Conservation (phyloP, 2,797 vertebrate genomes). For the Nannoperca obscura region DNA sequence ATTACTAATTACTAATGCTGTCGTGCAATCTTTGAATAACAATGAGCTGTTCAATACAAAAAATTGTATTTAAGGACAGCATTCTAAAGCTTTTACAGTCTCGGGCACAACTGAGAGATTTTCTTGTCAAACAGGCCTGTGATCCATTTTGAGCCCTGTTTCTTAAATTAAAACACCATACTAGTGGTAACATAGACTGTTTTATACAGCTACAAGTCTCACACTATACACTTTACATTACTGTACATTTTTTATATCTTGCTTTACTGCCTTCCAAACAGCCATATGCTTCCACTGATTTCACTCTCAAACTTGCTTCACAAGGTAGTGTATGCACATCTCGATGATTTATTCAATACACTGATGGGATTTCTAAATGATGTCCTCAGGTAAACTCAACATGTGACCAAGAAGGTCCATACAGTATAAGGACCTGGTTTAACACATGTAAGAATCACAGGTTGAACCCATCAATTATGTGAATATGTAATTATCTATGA, state of each 20-base stretch:
- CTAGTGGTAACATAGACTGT: neutral
- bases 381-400: neutral
- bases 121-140: neutral
- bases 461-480: neutral
- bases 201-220: neutral
- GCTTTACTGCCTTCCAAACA: neutral
- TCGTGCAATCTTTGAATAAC: neutral
- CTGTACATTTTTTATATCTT: neutral
- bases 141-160: neutral
- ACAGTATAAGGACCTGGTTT: too few species aligned
- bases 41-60: constrained; percentile 1
- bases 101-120: neutral
- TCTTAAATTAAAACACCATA: neutral
- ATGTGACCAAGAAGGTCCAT: neutral
- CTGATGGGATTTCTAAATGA: neutral
- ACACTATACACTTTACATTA: neutral
- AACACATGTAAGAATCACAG: neutral
- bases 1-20: constrained; percentile 4
- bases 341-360: neutral
- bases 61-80: neutral
- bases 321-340: too few species aligned
- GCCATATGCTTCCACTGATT: neutral
- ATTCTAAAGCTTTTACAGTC: neutral
- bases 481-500: neutral
- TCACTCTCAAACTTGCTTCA: neutral